A percentile compares a stretch with the other conserved stretches of the same genome.
These are phyloP conservation scores for Monochamus alternatus DNA, from an alignment of 2,888 invertebrate genomes.

Conservation along the genomic window DNA sequence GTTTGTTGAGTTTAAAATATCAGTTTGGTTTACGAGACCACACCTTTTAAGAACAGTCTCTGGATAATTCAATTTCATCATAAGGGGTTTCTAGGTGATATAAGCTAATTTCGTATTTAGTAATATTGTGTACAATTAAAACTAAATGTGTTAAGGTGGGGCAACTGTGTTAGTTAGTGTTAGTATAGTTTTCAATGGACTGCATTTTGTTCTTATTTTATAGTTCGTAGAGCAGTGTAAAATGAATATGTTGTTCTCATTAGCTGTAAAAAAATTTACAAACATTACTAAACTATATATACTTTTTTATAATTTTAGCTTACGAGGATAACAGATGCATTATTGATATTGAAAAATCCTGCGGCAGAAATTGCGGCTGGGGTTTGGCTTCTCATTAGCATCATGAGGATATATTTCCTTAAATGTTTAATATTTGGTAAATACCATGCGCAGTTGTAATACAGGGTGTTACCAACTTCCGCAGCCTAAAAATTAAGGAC, in stretches of 20 bases:
- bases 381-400: conserved; percentile 12
- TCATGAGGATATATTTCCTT: conserved; percentile 4
- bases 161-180: no score
- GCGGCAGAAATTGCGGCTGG: neutral
- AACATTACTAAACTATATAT: no score
- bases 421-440: neutral
- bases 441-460: conserved; percentile 8
- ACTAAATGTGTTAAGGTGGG: no score
- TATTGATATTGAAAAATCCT: conserved; percentile 9
- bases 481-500: conserved; percentile 3
- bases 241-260: conserved; percentile 42
- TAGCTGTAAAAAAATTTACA: no score
- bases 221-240: conserved; percentile 47
- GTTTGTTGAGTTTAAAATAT: no score
- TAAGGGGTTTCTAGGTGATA: no score
- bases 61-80: no score
- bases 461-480: conserved; percentile 5
- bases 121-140: no score
- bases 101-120: no score
- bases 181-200: no score
- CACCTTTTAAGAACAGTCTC: no score
- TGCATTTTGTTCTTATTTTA: neutral
- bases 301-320: neutral
- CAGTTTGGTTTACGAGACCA: no score
- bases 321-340: conserved; percentile 9